phyloP scores from a whole-genome alignment of 2,113 vertebrate genomes.

The Cyanoramphus novaezelandiae region DNA sequence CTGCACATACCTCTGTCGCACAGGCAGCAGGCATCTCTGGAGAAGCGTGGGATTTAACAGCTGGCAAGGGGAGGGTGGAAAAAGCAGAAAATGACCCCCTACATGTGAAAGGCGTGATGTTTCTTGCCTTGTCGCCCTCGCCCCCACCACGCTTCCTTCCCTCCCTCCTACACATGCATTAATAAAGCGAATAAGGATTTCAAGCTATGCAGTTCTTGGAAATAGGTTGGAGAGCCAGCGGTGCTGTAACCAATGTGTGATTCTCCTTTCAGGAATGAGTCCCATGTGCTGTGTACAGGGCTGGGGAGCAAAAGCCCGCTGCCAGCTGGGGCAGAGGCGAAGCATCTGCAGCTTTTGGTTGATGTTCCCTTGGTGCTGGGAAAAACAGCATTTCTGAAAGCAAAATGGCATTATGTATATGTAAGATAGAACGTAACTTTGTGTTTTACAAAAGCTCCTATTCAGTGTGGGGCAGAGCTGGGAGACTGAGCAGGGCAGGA shows the following conservation, averaged over 20 bases:
- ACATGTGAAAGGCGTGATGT: constrained; percentile 19
- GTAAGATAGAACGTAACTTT: not conserved
- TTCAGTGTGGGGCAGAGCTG: not conserved
- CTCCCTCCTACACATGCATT: constrained; percentile 20
- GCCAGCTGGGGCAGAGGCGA: not conserved
- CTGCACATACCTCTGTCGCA: not conserved
- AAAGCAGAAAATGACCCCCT: constrained; percentile 1
- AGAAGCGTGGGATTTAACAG: not conserved
- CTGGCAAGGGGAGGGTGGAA: not conserved
- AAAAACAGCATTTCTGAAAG: not conserved
- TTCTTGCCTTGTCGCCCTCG: constrained; percentile 24
- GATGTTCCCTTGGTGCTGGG: not conserved
- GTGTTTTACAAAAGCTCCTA: not conserved
- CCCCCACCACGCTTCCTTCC: not conserved
- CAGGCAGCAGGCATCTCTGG: constrained; percentile 1
- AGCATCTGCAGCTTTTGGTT: not conserved
- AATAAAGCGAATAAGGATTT: not conserved
- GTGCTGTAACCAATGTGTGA: not conserved
- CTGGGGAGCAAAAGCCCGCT: not conserved
- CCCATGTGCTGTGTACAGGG: not conserved
- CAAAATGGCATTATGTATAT: not conserved
- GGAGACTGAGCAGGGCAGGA: not conserved
- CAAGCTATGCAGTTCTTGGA: constrained; percentile 40
- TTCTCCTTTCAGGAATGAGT: constrained; percentile 20
- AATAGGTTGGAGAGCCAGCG: not conserved